Base-by-base conservation (phyloP, 2,113 vertebrate species). In the Platanista minor region DNA sequence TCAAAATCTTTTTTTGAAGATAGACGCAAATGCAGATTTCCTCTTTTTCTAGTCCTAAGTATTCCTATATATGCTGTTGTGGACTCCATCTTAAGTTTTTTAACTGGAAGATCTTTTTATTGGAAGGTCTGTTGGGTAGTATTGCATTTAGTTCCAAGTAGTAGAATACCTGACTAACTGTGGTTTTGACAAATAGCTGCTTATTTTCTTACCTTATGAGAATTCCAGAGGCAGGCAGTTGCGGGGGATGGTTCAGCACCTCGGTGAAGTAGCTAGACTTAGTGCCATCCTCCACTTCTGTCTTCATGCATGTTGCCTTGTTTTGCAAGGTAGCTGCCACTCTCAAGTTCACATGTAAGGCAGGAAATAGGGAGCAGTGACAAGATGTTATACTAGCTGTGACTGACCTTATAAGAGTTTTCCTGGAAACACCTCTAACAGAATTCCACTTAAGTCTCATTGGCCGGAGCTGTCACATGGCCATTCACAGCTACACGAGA, bases 1-100 rank as follows among this genome's bases (percentile, higher is more conserved):
- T 94, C 85, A 88, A 39, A 93, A 29, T 93, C 2, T 83, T 39
- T 71, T 82, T 96, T 82, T 83, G 10, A 93, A 85, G 21, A 67
- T 46, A 61, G 41, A 96, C 78, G 39, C 33, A 91, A 89, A 59
- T 89, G 4, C 2, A 64, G 33, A 90, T 66, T 90, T 92, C 25
- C 33, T 71, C 92, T 84, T 89, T 46, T 72, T 91, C 12, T 59
- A 77, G 80, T 69, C 8, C 6, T 23, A 41, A 52, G 52, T 91
- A 31, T 54, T 93, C 11, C 33, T 91, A 1, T 81, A 31, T 91
- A n/a, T 92, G 78, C 29, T n/a, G 31, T 61, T 36, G 29, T 80
- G 23, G 39, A 29, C 13, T 83, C 31, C 52, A 72, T 84, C 41
- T 77, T 82, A 81, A 43, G 13, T 75, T 82, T 62, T 95, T 92